Conservation (phyloP, 2,113 vertebrate species). For the Sander lucioperca region DNA sequence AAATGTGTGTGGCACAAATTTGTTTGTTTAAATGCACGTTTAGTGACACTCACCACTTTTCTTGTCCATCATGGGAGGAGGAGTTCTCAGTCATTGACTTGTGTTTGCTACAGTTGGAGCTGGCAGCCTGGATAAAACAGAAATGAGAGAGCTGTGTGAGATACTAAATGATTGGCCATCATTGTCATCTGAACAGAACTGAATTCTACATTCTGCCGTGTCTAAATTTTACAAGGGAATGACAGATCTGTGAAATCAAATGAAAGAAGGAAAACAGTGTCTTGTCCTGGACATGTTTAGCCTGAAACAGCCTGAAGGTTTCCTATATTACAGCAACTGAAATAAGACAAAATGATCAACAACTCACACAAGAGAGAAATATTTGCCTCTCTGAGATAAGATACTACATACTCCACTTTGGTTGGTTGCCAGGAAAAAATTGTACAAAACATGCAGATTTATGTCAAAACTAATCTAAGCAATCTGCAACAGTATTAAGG, state of each 20-base stretch:
- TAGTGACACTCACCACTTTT: constrained; percentile 87
- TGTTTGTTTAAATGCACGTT: constrained; percentile 26
- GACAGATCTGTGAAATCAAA: not conserved
- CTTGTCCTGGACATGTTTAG: not conserved
- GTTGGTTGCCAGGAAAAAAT: not conserved
- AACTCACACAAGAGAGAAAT: not conserved
- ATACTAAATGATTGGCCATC: constrained; percentile 27
- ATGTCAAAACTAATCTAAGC: not conserved
- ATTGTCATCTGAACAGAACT: not conserved
- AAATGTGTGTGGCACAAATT: not conserved
- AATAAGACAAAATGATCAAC: not conserved
- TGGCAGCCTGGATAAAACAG: constrained; percentile 71
- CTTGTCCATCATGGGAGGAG: constrained; percentile 90
- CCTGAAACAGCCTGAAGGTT: not conserved
- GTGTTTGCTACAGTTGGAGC: constrained; percentile 70
- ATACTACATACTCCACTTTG: not conserved
- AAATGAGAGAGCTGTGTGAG: constrained; percentile 43
- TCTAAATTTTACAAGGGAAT: not conserved
- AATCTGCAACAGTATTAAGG: not conserved
- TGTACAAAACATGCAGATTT: not conserved
- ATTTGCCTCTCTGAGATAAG: constrained; percentile 5
- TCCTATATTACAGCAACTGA: not conserved
- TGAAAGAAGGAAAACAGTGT: not conserved
- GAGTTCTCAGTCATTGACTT: constrained; percentile 83
- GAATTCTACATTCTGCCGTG: not conserved